These are phyloP conservation scores for Botia kubotai DNA, from an alignment of 2,797 vertebrate genomes.

Conservation along the genomic window DNA sequence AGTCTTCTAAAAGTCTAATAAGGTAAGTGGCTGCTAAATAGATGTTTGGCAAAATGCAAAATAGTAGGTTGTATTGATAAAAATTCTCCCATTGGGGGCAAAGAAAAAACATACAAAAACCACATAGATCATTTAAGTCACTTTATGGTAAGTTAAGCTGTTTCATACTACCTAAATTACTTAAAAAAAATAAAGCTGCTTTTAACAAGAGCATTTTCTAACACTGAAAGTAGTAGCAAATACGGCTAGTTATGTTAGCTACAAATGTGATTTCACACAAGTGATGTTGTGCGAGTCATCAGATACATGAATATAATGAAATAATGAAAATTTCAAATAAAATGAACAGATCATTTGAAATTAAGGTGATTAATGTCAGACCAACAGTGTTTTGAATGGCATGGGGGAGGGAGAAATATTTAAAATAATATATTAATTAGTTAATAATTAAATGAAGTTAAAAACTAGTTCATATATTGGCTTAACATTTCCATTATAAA, in stretches of 20 bases:
- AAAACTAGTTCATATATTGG: not conserved
- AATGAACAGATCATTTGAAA: not conserved
- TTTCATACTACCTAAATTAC: not conserved
- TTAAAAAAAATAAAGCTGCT: not conserved
- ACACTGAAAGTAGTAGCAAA: not conserved
- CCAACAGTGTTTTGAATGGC: too few species aligned
- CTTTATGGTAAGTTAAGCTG: not conserved
- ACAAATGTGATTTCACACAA: not conserved
- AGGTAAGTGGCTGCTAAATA: constrained; percentile 1
- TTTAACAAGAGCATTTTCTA: not conserved
- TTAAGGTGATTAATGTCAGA: too few species aligned
- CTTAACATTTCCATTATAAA: not conserved
- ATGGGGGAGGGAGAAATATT: too few species aligned
- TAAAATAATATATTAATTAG: too few species aligned
- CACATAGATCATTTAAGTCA: not conserved
- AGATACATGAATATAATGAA: not conserved
- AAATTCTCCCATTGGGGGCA: not conserved
- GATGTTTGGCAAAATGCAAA: constrained; percentile 3
- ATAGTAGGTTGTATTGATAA: not conserved
- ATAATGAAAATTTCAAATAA: not conserved
- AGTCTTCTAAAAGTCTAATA: constrained; percentile 4
- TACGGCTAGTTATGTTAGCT: not conserved
- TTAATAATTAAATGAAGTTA: not conserved
- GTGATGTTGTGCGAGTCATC: not conserved
- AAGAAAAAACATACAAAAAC: not conserved